Base-by-base conservation (phyloP, 2,113 vertebrate genomes). In the Zosterops hypoxanthus region DNA sequence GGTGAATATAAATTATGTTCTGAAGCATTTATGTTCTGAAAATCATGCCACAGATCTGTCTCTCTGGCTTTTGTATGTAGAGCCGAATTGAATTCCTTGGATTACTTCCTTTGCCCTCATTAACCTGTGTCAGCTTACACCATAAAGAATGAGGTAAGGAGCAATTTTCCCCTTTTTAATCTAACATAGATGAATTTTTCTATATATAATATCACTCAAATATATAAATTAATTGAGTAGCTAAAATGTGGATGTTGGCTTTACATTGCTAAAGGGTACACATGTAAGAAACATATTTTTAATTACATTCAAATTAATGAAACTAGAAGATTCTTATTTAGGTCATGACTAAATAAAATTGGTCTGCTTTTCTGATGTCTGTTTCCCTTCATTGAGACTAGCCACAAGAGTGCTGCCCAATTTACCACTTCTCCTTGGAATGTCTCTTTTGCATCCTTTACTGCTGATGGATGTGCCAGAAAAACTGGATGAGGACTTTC, bases 361-460 rank as follows among this genome's bases (percentile, higher is more conserved):
- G 5, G 46, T 81, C 53, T 85, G 41, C 20, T 59, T 85, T 91
- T 72, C 42, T 95, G 72, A 44, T n/a, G 29, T 57, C 65, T 93
- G 55, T 64, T 90, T 92, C 60, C 23, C 52, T 88, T 91, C 86
- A 57, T 4, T 70, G 52, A 66, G 56, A 68, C 34, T 14, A 44
- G 34, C 23, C 33, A 86, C 50, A 39, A 8, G 29, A 94, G 29
- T 3, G 2, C 23, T 88, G 55, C 71, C 66, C 86, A 85, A 94
- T 61, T 60, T 86, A 90, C 55, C 44, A 50, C n/a, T 82, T 69
- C 46, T 79, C 72, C 64, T 86, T 85, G 72, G 73, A 94, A 80
- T 76, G 72, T 86, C 79, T 93, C 46, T 79, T 95, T 92, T 86
- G 20, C 39, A 95, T 86, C 82, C 70, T 88, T 92, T 73, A 66